Conservation (phyloP, 2,113 vertebrate species). For the Penelope pileata region DNA sequence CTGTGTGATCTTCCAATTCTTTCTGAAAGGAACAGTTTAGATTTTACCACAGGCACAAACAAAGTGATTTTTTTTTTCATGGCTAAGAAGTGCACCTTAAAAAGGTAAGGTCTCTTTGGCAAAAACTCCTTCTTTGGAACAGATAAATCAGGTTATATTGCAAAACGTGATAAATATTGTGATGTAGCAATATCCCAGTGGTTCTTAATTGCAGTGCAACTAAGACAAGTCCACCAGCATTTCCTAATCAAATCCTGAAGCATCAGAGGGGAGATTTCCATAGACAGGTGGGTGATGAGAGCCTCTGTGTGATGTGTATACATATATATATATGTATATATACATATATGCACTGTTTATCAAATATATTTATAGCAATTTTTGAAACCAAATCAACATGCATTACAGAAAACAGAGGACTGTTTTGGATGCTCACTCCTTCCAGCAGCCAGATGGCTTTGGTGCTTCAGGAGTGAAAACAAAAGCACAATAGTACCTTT, state of each 20-base stretch:
- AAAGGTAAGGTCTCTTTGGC: constrained; percentile 74
- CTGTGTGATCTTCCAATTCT: constrained; percentile 19
- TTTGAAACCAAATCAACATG: neutral
- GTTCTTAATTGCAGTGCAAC: constrained; percentile 34
- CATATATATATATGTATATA: neutral
- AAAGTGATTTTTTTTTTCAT: constrained; percentile 49
- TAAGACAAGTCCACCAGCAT: constrained; percentile 1
- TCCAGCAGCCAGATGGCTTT: neutral
- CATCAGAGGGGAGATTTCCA: neutral
- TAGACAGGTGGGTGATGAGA: neutral
- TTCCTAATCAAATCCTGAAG: constrained; percentile 21
- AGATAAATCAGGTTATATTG: constrained; percentile 63
- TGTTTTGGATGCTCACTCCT: neutral
- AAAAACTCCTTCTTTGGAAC: constrained; percentile 61
- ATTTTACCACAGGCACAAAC: constrained; percentile 43
- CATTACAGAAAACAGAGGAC: neutral
- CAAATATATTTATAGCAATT: neutral
- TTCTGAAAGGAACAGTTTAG: constrained; percentile 64
- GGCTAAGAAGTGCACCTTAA: constrained; percentile 56
- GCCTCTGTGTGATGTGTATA: neutral
- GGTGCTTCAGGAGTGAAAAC: neutral
- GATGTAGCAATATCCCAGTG: constrained; percentile 54
- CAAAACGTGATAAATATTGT: constrained; percentile 52
- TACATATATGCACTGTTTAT: neutral
- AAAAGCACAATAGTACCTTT: neutral